A percentile compares a stretch with the other conserved stretches of the same genome.
phyloP scores from a whole-genome alignment of 2,888 invertebrate species.

The Diarsia brunnea region DNA sequence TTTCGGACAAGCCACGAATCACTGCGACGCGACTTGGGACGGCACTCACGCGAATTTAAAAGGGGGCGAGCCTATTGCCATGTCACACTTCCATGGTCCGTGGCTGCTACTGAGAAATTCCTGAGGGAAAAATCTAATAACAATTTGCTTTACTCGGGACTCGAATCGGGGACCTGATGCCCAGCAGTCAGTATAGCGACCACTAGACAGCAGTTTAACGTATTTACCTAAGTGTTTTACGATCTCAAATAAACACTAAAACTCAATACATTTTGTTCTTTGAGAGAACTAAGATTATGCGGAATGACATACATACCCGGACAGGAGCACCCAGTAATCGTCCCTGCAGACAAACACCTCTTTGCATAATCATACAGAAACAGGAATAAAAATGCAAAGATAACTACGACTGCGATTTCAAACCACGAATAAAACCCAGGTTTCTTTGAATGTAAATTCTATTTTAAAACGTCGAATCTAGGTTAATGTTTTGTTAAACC shows the following conservation, averaged over 20 bases:
- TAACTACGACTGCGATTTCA: conserved; percentile 3
- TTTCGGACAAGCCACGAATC: background rate
- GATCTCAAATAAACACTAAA: background rate
- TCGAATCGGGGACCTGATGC: no score
- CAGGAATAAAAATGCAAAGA: background rate
- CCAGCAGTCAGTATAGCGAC: no score
- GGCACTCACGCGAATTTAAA: background rate
- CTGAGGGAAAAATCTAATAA: no score
- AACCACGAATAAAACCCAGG: conserved; percentile 23
- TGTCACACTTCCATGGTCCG: no score
- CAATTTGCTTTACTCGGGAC: no score
- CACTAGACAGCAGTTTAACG: background rate
- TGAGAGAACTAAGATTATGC: background rate
- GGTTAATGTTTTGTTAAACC: background rate
- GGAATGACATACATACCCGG: background rate
- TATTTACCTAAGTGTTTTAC: background rate
- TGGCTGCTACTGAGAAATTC: no score
- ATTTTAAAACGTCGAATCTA: background rate
- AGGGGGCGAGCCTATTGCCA: no score
- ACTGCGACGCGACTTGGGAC: background rate
- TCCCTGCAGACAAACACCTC: background rate
- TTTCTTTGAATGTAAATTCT: background rate
- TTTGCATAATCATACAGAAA: conserved; percentile 14
- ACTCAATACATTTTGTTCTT: background rate
- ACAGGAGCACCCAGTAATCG: background rate